Evolutionary conservation across 1,140 invertebrate genomes (phyloP).

Genomic region (Prorops nasuta): DNA sequence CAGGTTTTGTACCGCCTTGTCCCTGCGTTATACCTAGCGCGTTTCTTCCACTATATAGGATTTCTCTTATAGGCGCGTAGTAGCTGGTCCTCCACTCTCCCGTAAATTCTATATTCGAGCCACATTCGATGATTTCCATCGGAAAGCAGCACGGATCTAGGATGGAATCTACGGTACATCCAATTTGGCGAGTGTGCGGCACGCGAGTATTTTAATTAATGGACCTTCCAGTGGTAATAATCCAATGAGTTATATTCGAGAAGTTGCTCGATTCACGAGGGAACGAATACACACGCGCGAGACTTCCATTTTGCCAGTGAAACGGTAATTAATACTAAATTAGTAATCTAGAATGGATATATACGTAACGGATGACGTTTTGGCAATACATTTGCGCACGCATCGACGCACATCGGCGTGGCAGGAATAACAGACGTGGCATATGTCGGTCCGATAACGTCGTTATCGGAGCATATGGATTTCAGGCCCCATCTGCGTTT

Average conservation of each 20-base stretch:
- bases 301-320: neutral
- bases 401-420: constrained; percentile 1
- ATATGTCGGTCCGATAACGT: constrained; percentile 21
- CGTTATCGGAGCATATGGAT: constrained; percentile 21
- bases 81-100: neutral
- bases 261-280: too few relatives aligned
- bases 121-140: too few relatives aligned
- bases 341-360: constrained; percentile 8
- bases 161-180: too few relatives aligned
- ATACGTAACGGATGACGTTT: constrained; percentile 19
- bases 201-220: too few relatives aligned
- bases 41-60: constrained; percentile 19
- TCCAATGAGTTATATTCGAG: too few relatives aligned
- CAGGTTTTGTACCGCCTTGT: constrained; percentile 21
- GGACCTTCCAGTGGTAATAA: too few relatives aligned
- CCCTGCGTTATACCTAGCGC: neutral
- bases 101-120: too few relatives aligned
- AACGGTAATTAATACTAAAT: constrained; percentile 20
- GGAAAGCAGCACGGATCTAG: too few relatives aligned
- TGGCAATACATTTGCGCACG: constrained; percentile 2
- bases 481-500: constrained; percentile 19
- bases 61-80: constrained; percentile 28
- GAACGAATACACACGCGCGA: too few relatives aligned
- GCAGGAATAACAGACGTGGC: constrained; percentile 14
- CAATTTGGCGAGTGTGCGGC: too few relatives aligned